These are phyloP conservation scores for Drosophila leonis DNA, from an alignment of 2,888 invertebrate genomes.

Conservation along the genomic window DNA sequence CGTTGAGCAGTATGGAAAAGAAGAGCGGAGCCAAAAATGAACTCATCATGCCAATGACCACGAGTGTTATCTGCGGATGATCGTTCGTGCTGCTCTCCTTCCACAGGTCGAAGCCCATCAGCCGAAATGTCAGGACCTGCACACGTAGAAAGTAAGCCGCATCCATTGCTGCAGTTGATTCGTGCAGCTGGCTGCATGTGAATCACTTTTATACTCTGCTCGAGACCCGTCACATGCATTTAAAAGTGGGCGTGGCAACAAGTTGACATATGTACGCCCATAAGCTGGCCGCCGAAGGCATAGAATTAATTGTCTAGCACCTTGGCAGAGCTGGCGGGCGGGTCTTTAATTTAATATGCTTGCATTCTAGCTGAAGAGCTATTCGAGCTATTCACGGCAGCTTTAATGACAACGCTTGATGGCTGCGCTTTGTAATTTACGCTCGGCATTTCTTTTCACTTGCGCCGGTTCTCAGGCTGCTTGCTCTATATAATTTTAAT, in stretches of 20 bases:
- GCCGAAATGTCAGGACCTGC: slow-evolving; percentile 45
- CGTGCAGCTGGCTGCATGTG: background rate
- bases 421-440: slow-evolving; percentile 32
- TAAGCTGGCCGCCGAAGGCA: slow-evolving; percentile 1
- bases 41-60: slow-evolving; percentile 27
- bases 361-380: slow-evolving; percentile 8
- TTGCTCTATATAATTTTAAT: slow-evolving; percentile 6
- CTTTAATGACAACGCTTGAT: slow-evolving; percentile 39
- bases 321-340: background rate
- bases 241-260: slow-evolving; percentile 8
- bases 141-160: slow-evolving; percentile 47
- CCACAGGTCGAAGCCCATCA: slow-evolving; percentile 60
- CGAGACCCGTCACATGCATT: background rate
- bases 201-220: slow-evolving; percentile 26
- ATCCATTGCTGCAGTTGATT: slow-evolving; percentile 24
- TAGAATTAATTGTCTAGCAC: slow-evolving; percentile 5
- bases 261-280: slow-evolving; percentile 11
- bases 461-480: slow-evolving; percentile 16
- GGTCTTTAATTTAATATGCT: slow-evolving; percentile 30
- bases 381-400: slow-evolving; percentile 8
- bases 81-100: slow-evolving; percentile 28
- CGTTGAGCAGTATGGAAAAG: slow-evolving; percentile 21
- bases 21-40: slow-evolving; percentile 38
- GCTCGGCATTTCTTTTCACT: slow-evolving; percentile 13
- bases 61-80: slow-evolving; percentile 30